Evolutionary conservation across 1,140 invertebrate species (phyloP), one percentile per base, ranked within the genome.

Genomic region (Drosophila kurseongensis): DNA sequence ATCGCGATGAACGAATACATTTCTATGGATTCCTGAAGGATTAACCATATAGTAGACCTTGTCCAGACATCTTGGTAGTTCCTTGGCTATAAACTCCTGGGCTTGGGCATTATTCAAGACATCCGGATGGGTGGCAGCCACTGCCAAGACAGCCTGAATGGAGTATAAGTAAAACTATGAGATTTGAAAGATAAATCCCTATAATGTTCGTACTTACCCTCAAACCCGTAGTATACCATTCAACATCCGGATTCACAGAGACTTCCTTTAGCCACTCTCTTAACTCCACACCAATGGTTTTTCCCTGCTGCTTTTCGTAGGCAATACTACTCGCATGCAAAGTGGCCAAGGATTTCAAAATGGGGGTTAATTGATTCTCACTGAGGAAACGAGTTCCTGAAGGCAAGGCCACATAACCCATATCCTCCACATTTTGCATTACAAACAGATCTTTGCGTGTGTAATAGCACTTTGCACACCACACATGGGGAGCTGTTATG

Each of bases 1-100:
- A 91, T 96, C 94, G 0, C 94, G 93, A 82, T 95, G 95, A 41
- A 93, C 93, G 7, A 95, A 90, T 0, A 95, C 95, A 66, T 94
- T 95, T 2, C 84, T 73, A 60, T 92, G 86, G 6, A 75, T 47
- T 5, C 92, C 91, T 0, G 74, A 92, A 0, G 89, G 71, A 47
- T 92, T 92, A 4, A 79, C 59, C 32, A 93, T 93, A 0, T 79
- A 85, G 41, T 90, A 83, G 0, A 91, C 66, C 0, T 74, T 71
- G 0, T 92, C 86, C 29, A 92, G 79, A 10, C 79, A 59, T 27
- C 76, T 51, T 1, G 92, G 66, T 42, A 93, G 78, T 2, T 85
- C 75, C 2, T 78, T 65, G 0, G 61, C 57, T 36, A 94, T 68
- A 48, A 78, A 92, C 0, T 51, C 47, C 67, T 40, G 72, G 16